Evolutionary conservation across 2,113 vertebrate genomes (phyloP).

Genomic region (Tychaedon coryphoeus): DNA sequence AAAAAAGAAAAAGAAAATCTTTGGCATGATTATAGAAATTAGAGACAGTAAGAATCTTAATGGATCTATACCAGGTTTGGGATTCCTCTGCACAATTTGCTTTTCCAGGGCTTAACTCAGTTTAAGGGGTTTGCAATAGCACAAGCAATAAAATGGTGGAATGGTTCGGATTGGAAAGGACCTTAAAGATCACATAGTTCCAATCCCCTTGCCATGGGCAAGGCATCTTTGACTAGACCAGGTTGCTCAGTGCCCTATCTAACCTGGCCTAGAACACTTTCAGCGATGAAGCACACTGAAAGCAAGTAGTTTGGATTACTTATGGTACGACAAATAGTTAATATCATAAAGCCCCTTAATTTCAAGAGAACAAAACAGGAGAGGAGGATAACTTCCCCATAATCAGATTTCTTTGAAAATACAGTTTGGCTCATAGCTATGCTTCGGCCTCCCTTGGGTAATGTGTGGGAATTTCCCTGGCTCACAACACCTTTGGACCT

Average conservation of each 20-base stretch:
- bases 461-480: not conserved
- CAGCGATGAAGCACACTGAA: not conserved
- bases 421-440: not conserved
- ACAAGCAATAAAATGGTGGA: not conserved
- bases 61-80: not conserved
- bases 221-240: not conserved
- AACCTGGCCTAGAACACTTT: not conserved
- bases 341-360: not conserved
- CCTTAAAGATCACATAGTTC: not conserved
- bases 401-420: not conserved
- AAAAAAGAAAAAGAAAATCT: not conserved
- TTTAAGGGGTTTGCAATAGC: not conserved
- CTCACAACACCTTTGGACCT: not conserved
- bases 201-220: fast-evolving
- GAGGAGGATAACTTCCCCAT: not conserved
- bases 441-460: not conserved
- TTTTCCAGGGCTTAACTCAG: not conserved
- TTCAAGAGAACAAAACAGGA: not conserved
- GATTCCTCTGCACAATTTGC: not conserved
- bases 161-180: not conserved
- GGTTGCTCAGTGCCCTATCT: not conserved
- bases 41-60: not conserved
- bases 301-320: not conserved
- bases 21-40: not conserved
- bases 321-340: not conserved